Base-by-base conservation (phyloP, 2,797 vertebrate species). In the Periophthalmus magnuspinnatus region DNA sequence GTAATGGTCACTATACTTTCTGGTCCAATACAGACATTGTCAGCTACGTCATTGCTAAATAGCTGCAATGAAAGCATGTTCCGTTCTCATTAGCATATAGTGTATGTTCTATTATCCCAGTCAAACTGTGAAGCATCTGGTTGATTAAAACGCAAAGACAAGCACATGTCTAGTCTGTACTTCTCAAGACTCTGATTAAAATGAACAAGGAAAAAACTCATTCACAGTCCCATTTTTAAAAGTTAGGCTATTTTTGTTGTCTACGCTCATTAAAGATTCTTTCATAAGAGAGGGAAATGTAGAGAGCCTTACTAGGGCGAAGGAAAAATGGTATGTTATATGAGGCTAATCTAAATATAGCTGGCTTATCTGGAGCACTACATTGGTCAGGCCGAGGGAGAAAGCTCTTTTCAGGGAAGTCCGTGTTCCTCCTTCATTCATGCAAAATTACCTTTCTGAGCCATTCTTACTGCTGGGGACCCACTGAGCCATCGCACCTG, bases 221-320 rank as follows among this genome's bases (percentile, higher is more conserved):
- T 34, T 55, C 3, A 36, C 67, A 76, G 73, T 3, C 3, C 34
- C 32, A 33, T 59, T 55, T 11, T 55, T 22, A 52, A 55, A 45
- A 45, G 41, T 45, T 11, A 55, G 21, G 52, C 9, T 55, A 22
- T 55, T 55, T 41, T 55, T 55, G 52, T 54, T 34, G 17, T 48
- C 73, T 76, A 68, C 60, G 73, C 83, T 91, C 88, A 91, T 90
- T 89, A 86, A 85, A 84, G 81, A 71, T 32, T 73, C 62, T 64
- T 16, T 65, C 60, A 66, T 71, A 79, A 78, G 68, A 60, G 52
- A 83, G 80, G 76, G 75, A 52, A 64, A 75, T 71, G 68, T 67
- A 68, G 65, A 70, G 70, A 70, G 65, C 36, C 33, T 81, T 76
- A 79, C 67, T 72, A 16, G 79, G 75, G 65, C 81, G 76, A n/a